A percentile compares a stretch with the other conserved stretches of the same genome.
These are phyloP conservation scores for Ceryle rudis DNA, from an alignment of 2,797 vertebrate genomes.

Conservation along the genomic window DNA sequence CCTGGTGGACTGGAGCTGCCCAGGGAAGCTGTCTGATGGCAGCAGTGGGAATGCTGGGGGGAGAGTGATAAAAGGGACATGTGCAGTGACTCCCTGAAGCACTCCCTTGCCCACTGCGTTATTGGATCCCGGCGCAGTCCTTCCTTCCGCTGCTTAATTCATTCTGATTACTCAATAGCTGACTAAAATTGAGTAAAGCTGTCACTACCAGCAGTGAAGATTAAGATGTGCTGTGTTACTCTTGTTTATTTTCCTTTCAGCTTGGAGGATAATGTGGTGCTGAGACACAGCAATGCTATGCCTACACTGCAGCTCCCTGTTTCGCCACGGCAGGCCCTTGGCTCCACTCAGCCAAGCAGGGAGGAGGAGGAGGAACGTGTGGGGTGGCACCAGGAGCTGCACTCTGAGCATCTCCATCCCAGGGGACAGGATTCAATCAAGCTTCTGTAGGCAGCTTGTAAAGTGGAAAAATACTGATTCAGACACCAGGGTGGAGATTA, in stretches of 20 bases:
- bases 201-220: background rate
- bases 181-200: conserved; percentile 43
- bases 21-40: background rate
- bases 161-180: conserved; percentile 23
- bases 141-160: conserved; percentile 34
- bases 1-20: background rate
- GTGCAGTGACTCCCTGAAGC: background rate
- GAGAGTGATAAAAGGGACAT: background rate
- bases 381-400: background rate
- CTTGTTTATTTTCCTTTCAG: background rate
- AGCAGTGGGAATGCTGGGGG: background rate
- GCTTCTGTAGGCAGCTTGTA: background rate
- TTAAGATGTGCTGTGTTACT: conserved; percentile 24
- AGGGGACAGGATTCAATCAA: background rate
- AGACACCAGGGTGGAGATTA: background rate
- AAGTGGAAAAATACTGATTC: conserved; percentile 39
- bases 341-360: rapidly evolving
- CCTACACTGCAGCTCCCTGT: rapidly evolving
- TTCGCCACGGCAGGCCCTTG: background rate
- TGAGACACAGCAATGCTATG: background rate
- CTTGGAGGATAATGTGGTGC: background rate
- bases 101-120: background rate
- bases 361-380: background rate
- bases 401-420: background rate
- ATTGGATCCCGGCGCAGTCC: background rate